Conservation (phyloP, 2,888 invertebrate species). For the Salpingus planirostris region DNA sequence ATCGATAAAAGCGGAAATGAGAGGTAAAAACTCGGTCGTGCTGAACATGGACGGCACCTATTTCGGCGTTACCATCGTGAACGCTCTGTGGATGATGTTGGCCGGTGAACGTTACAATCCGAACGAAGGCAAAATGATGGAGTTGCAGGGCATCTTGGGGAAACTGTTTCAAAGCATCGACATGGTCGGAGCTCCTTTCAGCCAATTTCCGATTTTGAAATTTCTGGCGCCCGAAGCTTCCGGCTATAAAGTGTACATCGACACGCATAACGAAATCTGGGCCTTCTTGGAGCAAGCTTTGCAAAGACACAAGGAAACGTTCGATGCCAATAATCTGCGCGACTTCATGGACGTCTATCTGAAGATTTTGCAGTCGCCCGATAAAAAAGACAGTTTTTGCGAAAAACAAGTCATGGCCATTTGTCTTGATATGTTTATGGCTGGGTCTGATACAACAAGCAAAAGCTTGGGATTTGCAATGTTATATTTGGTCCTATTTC, state of each 20-base stretch:
- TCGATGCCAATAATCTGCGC: constrained; percentile 52
- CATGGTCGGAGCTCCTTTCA: constrained; percentile 73
- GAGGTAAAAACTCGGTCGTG: constrained; percentile 45
- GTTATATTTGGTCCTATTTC: constrained; percentile 61
- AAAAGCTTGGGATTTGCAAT: constrained; percentile 72
- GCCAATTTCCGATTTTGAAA: constrained; percentile 64
- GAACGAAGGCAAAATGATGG: constrained; percentile 58
- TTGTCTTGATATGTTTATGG: constrained; percentile 80
- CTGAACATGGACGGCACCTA: constrained; percentile 48
- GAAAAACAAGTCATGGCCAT: constrained; percentile 71
- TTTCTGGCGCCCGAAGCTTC: constrained; percentile 65
- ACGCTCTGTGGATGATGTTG: constrained; percentile 78
- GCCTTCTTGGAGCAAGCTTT: constrained; percentile 63
- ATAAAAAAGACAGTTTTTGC: constrained; percentile 49
- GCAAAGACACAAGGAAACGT: constrained; percentile 58
- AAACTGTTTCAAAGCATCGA: constrained; percentile 66
- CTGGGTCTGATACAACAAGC: constrained; percentile 78
- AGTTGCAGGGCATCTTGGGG: constrained; percentile 58
- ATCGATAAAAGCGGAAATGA: constrained; percentile 42
- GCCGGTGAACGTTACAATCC: constrained; percentile 65
- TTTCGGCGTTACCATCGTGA: constrained; percentile 68
- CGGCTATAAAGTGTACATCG: constrained; percentile 65
- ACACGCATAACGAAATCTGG: constrained; percentile 64
- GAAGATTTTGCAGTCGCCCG: constrained; percentile 53
- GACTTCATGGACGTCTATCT: constrained; percentile 80